Evolutionary conservation across 2,888 invertebrate genomes (phyloP).

Genomic region (Drosophila mercatorum): DNA sequence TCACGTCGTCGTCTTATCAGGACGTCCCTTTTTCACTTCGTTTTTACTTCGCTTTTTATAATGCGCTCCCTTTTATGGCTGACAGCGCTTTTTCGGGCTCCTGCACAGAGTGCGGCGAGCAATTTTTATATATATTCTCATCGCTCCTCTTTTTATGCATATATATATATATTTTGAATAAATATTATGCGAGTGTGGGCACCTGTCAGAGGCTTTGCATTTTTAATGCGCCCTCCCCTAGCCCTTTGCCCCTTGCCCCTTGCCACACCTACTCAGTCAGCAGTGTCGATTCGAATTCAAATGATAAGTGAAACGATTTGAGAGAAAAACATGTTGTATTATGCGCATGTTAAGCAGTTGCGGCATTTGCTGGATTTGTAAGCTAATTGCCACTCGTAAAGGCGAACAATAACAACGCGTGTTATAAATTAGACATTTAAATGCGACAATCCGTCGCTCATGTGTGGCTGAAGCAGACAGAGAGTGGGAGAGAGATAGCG

Average conservation of each 20-base stretch:
- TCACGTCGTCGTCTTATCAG: conserved; percentile 45
- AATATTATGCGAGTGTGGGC: conserved; percentile 24
- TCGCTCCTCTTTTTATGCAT: not conserved
- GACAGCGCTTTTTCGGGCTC: conserved; percentile 29
- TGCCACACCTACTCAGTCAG: too few species aligned
- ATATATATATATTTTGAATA: conserved; percentile 3
- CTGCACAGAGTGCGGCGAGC: conserved; percentile 25
- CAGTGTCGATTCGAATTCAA: conserved; percentile 23
- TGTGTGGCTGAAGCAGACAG: conserved; percentile 17
- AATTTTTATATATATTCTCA: conserved; percentile 8
- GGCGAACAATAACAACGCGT: conserved; percentile 14
- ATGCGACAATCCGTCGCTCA: conserved; percentile 36
- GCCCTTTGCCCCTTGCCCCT: not conserved
- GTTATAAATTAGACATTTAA: conserved; percentile 56
- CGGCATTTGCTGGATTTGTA: conserved; percentile 9
- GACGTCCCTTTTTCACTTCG: conserved; percentile 18
- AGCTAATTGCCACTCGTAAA: conserved; percentile 39
- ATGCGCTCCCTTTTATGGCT: conserved; percentile 33
- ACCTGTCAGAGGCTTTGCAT: conserved; percentile 21
- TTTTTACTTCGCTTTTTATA: not conserved
- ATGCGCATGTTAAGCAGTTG: conserved; percentile 6
- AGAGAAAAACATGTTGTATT: conserved; percentile 23
- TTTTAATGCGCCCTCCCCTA: conserved; percentile 11
- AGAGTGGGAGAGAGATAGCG: not conserved
- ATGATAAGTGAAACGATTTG: conserved; percentile 47